Evolutionary conservation across 92 coral and sea anemone species (phyloP), one percentile per base, ranked within the genome.

Genomic region (Zoanthus sansibaricus): DNA sequence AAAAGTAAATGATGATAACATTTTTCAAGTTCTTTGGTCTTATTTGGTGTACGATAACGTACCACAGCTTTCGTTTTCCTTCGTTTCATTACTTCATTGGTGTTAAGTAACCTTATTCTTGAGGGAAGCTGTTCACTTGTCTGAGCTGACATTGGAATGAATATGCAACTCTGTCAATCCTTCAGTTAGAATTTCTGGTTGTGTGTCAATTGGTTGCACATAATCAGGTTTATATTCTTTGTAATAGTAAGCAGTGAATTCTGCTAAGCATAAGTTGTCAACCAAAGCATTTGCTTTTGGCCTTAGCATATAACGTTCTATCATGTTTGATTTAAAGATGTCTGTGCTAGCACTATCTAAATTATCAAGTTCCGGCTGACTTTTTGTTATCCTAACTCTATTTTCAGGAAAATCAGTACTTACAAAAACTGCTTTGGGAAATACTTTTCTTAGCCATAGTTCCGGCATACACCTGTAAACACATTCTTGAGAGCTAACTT

Each of bases 391-490:
- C 85, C 92, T 84, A 47, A 91, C 17, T 89, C 94, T 84, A 76
- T 88, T 91, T 30, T 84, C 94, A 83, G 92, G 89, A 62, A 91
- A 77, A 72, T 91, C 83, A 61, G 89, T 83, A 66, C 62, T 83
- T 48, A 88, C 94, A 83, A 83, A 90, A 49, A 87, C 90, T 76
- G 90, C 88, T 91, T 78, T 87, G 79, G 94, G 94, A 86, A 91
- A 91, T 9, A 87, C 88, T 87, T 89, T 92, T 77, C 94, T 70
- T 32, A 91, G 78, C 94, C 94, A 91, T 30, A 88, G 88, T 61
- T 91, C 94, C 66, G 66, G 66, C 18, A 58, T 58, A 58, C n/a
- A 58, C 66, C 66, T 58, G 66, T 58, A 58, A 58, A 58, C 18
- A 58, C 66, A 58, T 58, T 58, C 66, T 58, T 58, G 66, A 58